Evolutionary conservation across 2,797 vertebrate genomes (phyloP), one percentile per base, ranked within the genome.

Genomic region (Diceros bicornis): DNA sequence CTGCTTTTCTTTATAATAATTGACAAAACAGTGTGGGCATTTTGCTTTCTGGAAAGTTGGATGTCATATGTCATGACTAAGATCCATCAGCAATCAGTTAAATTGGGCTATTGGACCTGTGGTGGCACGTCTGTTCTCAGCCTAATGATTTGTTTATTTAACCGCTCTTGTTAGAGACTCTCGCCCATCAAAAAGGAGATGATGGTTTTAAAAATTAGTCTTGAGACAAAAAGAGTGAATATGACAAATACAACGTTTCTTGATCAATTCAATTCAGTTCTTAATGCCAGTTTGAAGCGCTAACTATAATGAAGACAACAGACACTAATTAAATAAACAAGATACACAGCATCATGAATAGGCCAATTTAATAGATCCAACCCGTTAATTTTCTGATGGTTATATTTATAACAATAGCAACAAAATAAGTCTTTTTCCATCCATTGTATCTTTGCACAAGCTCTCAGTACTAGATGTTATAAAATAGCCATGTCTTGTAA

Each of bases 111-210:
- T 34, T 87, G 72, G 87, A 71, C 93, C 47, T 75, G 47, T 68
- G 81, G 27, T 92, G 50, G 64, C 61, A 57, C 0, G n/a, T 96
- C 95, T 98, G 87, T 95, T 97, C 84, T 94, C 77, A 94, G 72
- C 32, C 81, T 97, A 96, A 97, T 96, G 94, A 96, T 93, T 96
- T 97, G 94, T 97, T 97, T 97, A 84, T 95, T 97, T 94, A 96
- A 97, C 87, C 87, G 29, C 79, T 97, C 94, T 96, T 61, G 6
- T 96, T 97, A 92, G 71, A 97, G 64, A 83, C 52, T 86, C 52
- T 89, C 55, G 55, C 25, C 57, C 87, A 92, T 93, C 71, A 86
- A 78, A 94, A 97, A 95, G 47, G 79, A 97, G 29, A 93, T 92
- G 62, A 16, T 89, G 61, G 20, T 59, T 97, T 86, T 90, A 74